A percentile compares a stretch with the other conserved stretches of the same genome.
phyloP scores from a whole-genome alignment of 2,113 vertebrate species.

The Cryptomyrus ogoouensis region DNA sequence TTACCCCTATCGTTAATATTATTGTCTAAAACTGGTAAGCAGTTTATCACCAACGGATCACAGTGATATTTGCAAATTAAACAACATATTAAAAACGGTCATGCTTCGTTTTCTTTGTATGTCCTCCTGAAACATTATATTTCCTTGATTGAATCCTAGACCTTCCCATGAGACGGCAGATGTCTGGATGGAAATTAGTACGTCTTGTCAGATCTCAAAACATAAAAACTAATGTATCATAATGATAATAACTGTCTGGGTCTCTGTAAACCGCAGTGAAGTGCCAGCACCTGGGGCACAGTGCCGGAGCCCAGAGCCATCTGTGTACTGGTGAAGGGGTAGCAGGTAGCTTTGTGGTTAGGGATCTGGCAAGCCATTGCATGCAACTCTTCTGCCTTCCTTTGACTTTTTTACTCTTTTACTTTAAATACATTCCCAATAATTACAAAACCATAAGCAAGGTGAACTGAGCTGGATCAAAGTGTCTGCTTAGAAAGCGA shows the following conservation, averaged over 20 bases:
- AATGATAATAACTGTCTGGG: not conserved
- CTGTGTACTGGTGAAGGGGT: not conserved
- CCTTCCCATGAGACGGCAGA: not conserved
- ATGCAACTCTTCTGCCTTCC: not conserved
- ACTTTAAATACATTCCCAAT: not conserved
- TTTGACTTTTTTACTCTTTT: not conserved
- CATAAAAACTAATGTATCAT: not conserved
- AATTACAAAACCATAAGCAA: slow-evolving; percentile 6
- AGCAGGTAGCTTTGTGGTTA: not conserved
- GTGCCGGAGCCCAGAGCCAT: not conserved
- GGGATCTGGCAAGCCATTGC: not conserved
- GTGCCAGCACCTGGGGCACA: not conserved
- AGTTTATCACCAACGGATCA: not conserved
- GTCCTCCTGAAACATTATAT: not conserved
- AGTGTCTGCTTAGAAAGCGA: not conserved
- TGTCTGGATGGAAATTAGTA: not conserved
- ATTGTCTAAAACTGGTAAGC: not conserved
- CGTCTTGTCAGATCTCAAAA: slow-evolving; percentile 12
- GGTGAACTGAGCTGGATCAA: not conserved
- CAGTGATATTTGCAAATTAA: not conserved
- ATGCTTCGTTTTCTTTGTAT: not conserved
- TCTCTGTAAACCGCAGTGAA: not conserved
- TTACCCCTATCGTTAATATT: not conserved
- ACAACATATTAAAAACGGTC: not conserved
- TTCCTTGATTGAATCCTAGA: not conserved